Base-by-base conservation (phyloP, 2,797 vertebrate genomes). In the Peromyscus eremicus region DNA sequence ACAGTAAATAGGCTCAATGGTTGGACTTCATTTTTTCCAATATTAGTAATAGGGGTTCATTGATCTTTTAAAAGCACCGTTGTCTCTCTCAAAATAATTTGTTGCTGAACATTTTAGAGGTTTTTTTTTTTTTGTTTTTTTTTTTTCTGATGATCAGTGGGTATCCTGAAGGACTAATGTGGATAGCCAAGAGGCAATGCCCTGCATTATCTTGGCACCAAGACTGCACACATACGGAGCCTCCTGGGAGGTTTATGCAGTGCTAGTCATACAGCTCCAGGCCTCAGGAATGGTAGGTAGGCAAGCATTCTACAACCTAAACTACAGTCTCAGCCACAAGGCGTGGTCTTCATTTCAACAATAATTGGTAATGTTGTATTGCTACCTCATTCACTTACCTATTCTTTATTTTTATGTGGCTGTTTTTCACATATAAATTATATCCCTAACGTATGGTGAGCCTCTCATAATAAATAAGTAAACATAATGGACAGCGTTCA, bases 371-470 rank as follows among this genome's bases (percentile, higher is more conserved):
- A 34, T 86, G 37, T 23, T 82, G 46, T 40, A 49, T 60, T 85
- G 68, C 27, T 32, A n/a, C 34, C 43, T 85, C 89, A 94, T 29
- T 55, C 23, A 10, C 49, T 68, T 57, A 75, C 70, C 21, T 46
- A 46, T 14, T 17, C 46, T 17, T 29, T 60, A 46, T 96, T 62
- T 83, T 75, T 73, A 40, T n/a, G 23, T 79, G 84, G n/a, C 23
- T 82, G 17, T 17, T 94, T 93, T 92, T 87, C 34, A 93, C 7
- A 81, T 3, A 76, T 91, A 76, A 91, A 91, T 79, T 86, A 64
- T 3, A 68, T 27, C 60, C 84, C 46, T 19, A 91, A 60, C 66
- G 16, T 23, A 73, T 12, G 27, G 37, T 27, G n/a, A 25, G 13
- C 13, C 52, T 80, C 55, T 84, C 21, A 27, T 68, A 87, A 25